Evolutionary conservation across 2,797 vertebrate genomes (phyloP).

Genomic region (Chelmon rostratus): DNA sequence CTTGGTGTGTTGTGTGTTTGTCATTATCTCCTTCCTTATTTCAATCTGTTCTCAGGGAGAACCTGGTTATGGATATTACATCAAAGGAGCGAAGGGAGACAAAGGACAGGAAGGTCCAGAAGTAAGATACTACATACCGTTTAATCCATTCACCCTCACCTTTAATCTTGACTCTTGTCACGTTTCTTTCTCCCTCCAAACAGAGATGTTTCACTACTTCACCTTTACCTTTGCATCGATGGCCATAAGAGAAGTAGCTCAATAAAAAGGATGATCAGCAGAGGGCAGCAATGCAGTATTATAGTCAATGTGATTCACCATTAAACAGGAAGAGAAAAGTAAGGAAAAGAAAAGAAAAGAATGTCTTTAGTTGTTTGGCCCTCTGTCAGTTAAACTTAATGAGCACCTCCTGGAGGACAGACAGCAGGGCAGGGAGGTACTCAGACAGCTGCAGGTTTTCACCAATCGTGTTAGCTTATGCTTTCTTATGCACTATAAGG

Average conservation of each 20-base stretch:
- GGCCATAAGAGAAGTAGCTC: background rate
- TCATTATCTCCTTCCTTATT: background rate
- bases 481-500: background rate
- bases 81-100: slow-evolving; percentile 69
- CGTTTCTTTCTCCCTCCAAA: background rate
- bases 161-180: background rate
- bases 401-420: background rate
- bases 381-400: background rate
- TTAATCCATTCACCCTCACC: background rate
- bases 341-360: background rate
- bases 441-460: background rate
- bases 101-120: slow-evolving; percentile 64
- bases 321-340: background rate
- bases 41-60: slow-evolving; percentile 66
- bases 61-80: slow-evolving; percentile 3
- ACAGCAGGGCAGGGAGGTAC: too few species aligned
- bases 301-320: background rate
- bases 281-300: slow-evolving; percentile 62
- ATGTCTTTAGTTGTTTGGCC: background rate
- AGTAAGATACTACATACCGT: slow-evolving; percentile 48
- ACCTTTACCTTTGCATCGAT: background rate
- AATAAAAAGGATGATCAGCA: slow-evolving; percentile 41
- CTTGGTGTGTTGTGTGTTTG: background rate
- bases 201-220: background rate
- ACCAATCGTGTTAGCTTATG: background rate